Conservation (phyloP, 1,140 invertebrate genomes). For the Alviniconcha marisindica region DNA sequence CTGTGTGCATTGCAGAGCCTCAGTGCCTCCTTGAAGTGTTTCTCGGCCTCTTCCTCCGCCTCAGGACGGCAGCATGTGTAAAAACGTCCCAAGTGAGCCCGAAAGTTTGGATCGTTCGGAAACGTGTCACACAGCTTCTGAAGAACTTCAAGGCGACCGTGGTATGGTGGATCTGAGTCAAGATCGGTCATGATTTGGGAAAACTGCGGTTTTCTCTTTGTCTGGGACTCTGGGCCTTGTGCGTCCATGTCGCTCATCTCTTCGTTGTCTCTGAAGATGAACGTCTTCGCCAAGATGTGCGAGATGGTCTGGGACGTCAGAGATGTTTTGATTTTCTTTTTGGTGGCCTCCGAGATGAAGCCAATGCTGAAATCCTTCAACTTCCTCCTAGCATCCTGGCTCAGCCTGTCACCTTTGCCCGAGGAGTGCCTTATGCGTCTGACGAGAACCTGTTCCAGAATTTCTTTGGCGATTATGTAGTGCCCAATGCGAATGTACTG, state of each 20-base stretch:
- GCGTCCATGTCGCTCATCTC: slow-evolving; percentile 44
- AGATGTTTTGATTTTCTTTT: slow-evolving; percentile 1
- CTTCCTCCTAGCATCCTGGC: slow-evolving; percentile 37
- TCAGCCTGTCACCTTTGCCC: background rate
- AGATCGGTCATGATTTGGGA: slow-evolving; percentile 51
- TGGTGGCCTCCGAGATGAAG: slow-evolving; percentile 44
- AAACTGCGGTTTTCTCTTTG: slow-evolving; percentile 27
- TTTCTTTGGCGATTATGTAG: slow-evolving; percentile 59
- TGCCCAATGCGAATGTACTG: slow-evolving; percentile 55
- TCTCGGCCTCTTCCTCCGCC: slow-evolving; percentile 47
- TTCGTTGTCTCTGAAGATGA: slow-evolving; percentile 51
- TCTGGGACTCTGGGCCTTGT: background rate
- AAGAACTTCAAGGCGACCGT: slow-evolving; percentile 47
- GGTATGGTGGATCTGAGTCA: slow-evolving; percentile 44
- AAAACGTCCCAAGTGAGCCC: slow-evolving; percentile 52
- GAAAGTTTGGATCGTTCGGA: slow-evolving; percentile 52
- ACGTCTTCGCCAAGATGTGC: slow-evolving; percentile 44
- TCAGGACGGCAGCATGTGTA: slow-evolving; percentile 48
- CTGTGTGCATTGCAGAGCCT: too few species aligned
- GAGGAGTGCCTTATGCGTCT: background rate
- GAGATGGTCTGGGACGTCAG: slow-evolving; percentile 36
- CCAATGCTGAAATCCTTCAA: slow-evolving; percentile 42
- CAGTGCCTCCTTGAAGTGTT: slow-evolving; percentile 48
- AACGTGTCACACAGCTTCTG: slow-evolving; percentile 41
- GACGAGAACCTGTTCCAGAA: slow-evolving; percentile 53